Evolutionary conservation across 1,140 invertebrate species (phyloP).

Genomic region (Drosophila asahinai): DNA sequence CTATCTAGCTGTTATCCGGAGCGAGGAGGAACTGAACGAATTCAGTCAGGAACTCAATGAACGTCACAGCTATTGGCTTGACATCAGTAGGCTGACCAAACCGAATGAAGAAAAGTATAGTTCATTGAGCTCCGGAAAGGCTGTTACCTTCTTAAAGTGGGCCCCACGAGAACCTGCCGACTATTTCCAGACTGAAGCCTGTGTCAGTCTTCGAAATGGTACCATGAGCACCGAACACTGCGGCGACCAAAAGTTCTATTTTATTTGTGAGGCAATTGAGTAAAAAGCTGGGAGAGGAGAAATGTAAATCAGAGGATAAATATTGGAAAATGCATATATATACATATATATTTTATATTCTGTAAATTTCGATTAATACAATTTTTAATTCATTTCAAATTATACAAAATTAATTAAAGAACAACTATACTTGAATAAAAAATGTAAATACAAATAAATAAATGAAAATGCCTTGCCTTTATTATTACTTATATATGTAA

Average conservation of each 20-base stretch:
- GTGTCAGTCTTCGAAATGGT: not conserved
- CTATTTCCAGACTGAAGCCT: not conserved
- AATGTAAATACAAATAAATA: too few species aligned
- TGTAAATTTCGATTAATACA: too few species aligned
- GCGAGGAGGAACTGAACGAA: not conserved
- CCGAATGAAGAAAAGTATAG: not conserved
- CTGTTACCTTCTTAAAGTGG: not conserved
- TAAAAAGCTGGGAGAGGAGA: not conserved
- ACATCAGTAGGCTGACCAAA: not conserved
- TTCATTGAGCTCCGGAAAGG: not conserved
- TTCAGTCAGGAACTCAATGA: not conserved
- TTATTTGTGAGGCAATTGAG: not conserved
- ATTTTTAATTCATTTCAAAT: too few species aligned
- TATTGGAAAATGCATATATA: too few species aligned
- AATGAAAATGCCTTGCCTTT: too few species aligned
- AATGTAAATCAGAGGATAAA: not conserved
- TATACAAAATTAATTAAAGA: too few species aligned
- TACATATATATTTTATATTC: too few species aligned
- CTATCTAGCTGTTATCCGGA: constrained; percentile 1
- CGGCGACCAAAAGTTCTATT: not conserved
- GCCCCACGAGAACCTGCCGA: not conserved
- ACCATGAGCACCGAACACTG: not conserved
- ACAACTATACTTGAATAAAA: too few species aligned
- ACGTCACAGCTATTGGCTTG: constrained; percentile 1
- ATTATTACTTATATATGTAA: too few species aligned